Evolutionary conservation across 53 echinoderm and acorn worm genomes (phyloP), one percentile per base, ranked within the genome.

Genomic region (Arbacia lixula): DNA sequence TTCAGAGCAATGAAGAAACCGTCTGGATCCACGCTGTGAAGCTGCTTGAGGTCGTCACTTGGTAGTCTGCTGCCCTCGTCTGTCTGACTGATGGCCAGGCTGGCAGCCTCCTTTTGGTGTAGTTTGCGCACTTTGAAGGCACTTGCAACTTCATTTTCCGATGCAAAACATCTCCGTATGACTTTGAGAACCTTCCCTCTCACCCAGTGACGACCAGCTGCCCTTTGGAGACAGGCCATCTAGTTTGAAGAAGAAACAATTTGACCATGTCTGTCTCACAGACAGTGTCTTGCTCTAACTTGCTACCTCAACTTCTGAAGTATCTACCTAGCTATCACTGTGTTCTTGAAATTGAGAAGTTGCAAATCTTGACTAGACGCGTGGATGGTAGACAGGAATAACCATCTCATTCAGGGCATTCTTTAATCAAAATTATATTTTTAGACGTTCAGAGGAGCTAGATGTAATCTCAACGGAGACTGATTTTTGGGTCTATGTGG

Each of bases 51-150:
- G 29, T 78, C 79, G 24, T 58, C 60, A 37, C 28, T 37, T 4
- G 60, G 37, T 40, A 78, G 79, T 40, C 60, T 78, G 79, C 41
- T 60, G 60, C 79, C 79, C 79, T 78, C 79, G 36, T 25, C 24
- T 2, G 79, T 78, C 43, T 78, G 79, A 78, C 79, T 78, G 61
- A 36, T 58, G 39, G 79, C 79, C 25, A 78, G 79, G 79, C 79
- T 78, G 5, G 60, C 79, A 14, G 60, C 35, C 40, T 78, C 79
- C 79, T 78, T 78, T 30, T 24, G 36, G 28, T 78, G 79, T 3
- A 78, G 60, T 16, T 26, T 33, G 24, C 79, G 79, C 3, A 78
- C 60, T 39, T 78, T 78, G 42, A 78, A 78, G 26, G 39, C 60
- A n/a, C n/a, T n/a, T n/a, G n/a, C n/a, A 37, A 37, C 22, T 3